A percentile compares a stretch with the other conserved stretches of the same genome.
Conservation (phyloP, 2,888 invertebrate species). For the Papilio elwesi region DNA sequence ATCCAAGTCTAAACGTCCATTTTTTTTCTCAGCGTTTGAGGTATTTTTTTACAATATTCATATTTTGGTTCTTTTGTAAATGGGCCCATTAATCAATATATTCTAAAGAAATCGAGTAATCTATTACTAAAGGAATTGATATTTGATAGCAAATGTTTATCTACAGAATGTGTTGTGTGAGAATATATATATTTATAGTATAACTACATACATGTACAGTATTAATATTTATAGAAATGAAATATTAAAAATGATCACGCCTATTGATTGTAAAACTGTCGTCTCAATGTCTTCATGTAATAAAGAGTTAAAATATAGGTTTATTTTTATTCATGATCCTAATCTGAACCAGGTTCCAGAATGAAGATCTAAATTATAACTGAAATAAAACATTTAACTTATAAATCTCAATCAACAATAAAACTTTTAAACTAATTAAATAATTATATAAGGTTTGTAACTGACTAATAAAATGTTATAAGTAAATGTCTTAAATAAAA, state of each 20-base stretch:
- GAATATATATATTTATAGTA: too few relatives aligned
- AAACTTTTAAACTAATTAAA: too few relatives aligned
- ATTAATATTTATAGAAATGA: slow-evolving; percentile 29
- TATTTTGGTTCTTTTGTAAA: neutral
- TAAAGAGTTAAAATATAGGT: slow-evolving; percentile 23
- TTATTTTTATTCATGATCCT: neutral
- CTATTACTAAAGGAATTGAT: slow-evolving; percentile 10
- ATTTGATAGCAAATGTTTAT: neutral
- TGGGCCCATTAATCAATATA: too few relatives aligned
- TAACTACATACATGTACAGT: slow-evolving; percentile 25
- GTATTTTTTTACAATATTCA: neutral
- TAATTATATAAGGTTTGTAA: too few relatives aligned
- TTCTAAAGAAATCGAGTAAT: too few relatives aligned
- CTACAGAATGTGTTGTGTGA: neutral
- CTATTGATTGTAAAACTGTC: slow-evolving; percentile 20
- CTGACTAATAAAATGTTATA: too few relatives aligned
- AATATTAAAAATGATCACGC: slow-evolving; percentile 1
- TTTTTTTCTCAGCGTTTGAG: too few relatives aligned
- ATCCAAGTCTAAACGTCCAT: too few relatives aligned
- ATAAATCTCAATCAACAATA: too few relatives aligned
- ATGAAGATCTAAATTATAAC: too few relatives aligned
- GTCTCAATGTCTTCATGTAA: slow-evolving; percentile 20
- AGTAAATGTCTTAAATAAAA: too few relatives aligned
- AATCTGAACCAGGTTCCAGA: neutral
- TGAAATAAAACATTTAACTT: too few relatives aligned